These are phyloP conservation scores for Candidula unifasciata DNA, from an alignment of 2,888 invertebrate species.

Conservation along the genomic window DNA sequence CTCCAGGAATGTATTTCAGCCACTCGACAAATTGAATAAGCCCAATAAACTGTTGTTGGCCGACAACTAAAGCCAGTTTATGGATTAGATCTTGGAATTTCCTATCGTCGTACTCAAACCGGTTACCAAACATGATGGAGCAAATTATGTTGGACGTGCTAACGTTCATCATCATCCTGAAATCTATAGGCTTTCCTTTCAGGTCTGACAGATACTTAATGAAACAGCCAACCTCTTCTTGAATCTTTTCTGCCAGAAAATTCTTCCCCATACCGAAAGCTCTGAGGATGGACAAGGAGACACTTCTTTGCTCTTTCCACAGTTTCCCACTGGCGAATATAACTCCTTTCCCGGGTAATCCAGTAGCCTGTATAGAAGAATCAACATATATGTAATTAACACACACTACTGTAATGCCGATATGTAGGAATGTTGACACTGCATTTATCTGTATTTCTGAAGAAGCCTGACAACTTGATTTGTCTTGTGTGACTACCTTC, in stretches of 20 bases:
- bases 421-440: too few relatives aligned
- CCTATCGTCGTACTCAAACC: background rate
- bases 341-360: background rate
- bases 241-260: background rate
- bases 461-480: too few relatives aligned
- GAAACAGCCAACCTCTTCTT: background rate
- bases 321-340: background rate
- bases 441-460: too few relatives aligned
- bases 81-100: background rate
- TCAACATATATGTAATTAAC: too few relatives aligned
- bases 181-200: background rate
- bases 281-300: background rate
- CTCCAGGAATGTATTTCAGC: background rate
- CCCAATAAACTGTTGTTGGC: background rate
- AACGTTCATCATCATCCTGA: background rate
- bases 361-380: background rate
- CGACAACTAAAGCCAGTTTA: background rate
- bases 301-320: background rate
- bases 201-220: background rate
- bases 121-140: background rate
- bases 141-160: background rate
- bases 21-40: background rate
- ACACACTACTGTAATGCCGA: too few relatives aligned
- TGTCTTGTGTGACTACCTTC: too few relatives aligned
- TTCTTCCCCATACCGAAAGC: slow-evolving; percentile 2